Evolutionary conservation across 2,113 vertebrate species (phyloP), one percentile per base, ranked within the genome.

Genomic region (Boulengerochromis microlepis): DNA sequence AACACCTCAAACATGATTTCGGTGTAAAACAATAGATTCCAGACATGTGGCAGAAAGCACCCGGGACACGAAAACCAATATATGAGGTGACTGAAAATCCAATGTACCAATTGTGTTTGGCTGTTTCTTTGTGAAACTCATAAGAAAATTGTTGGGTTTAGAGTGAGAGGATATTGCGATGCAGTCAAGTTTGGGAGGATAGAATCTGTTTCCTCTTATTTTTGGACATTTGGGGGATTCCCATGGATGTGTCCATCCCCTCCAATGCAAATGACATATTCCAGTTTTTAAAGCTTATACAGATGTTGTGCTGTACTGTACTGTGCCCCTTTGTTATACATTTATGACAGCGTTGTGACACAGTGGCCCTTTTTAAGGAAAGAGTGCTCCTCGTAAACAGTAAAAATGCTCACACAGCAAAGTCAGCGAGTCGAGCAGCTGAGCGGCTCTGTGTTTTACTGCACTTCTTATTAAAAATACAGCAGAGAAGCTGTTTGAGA

Each of bases 401-500:
- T n/a, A 12, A 24, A 80, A 86, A 71, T 40, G 80, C 80, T 82
- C 66, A 53, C 90, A 50, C 80, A 80, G 89, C 61, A 52, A 82
- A 81, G 86, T 76, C 82, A 38, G 86, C 29, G 13, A 13, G 61
- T 78, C 3, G 74, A 35, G 82, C 50, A 47, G 76, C 61, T 8
- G 69, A 83, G 86, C 47, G 80, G n/a, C 26, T 8, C 71, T 61
- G 82, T 76, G 33, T 91, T 94, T 94, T 91, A 95, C 91, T 87
- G 91, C 80, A 22, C 38, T 26, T 87, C 88, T 90, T 92, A 92
- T 95, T 91, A 91, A 95, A 92, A 85, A 92, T 82, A 82, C 35
- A 80, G 89, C 87, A 64, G 90, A 83, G 92, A 76, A 82, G 92
- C 84, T 83, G 87, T 93, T 92, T 84, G 89, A 93, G 92, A 57